Evolutionary conservation across 2,888 invertebrate species (phyloP).

Genomic region (Sminthurides aquaticus): DNA sequence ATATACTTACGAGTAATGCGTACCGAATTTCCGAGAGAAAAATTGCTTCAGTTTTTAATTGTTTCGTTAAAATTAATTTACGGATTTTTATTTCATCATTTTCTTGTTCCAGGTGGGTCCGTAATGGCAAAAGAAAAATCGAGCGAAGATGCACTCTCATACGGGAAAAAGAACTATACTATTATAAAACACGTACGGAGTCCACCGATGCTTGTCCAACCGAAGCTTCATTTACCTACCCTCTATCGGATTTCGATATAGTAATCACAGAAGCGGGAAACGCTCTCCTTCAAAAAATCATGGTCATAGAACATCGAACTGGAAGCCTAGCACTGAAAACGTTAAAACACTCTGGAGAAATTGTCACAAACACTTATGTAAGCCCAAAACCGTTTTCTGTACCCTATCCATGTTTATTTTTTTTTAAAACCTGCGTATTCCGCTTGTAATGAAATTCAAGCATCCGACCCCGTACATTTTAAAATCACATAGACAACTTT

Average conservation of each 20-base stretch:
- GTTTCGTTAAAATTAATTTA: too few relatives aligned
- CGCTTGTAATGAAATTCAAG: too few relatives aligned
- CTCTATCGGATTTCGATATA: constrained; percentile 24
- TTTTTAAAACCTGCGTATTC: too few relatives aligned
- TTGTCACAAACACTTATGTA: constrained; percentile 33
- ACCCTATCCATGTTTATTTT: neutral
- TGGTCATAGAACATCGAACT: constrained; percentile 29
- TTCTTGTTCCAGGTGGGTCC: too few relatives aligned
- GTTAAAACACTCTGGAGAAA: constrained; percentile 29
- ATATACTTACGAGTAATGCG: constrained; percentile 32
- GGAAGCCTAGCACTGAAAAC: constrained; percentile 33
- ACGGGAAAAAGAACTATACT: constrained; percentile 25
- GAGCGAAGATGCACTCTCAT: constrained; percentile 36
- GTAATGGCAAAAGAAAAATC: constrained; percentile 20
- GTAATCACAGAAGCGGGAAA: constrained; percentile 34
- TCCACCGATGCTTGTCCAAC: constrained; percentile 25
- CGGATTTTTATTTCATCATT: too few relatives aligned
- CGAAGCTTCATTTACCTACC: constrained; percentile 17
- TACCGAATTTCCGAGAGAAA: neutral
- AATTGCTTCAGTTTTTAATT: too few relatives aligned
- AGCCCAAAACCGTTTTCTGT: constrained; percentile 1
- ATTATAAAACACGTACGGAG: constrained; percentile 20
- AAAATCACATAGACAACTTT: constrained; percentile 24
- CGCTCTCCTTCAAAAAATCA: constrained; percentile 30
- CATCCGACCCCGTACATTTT: too few relatives aligned